A percentile compares a stretch with the other conserved stretches of the same genome.
These are phyloP conservation scores for Erannis defoliaria DNA, from an alignment of 2,888 invertebrate genomes.

Conservation along the genomic window DNA sequence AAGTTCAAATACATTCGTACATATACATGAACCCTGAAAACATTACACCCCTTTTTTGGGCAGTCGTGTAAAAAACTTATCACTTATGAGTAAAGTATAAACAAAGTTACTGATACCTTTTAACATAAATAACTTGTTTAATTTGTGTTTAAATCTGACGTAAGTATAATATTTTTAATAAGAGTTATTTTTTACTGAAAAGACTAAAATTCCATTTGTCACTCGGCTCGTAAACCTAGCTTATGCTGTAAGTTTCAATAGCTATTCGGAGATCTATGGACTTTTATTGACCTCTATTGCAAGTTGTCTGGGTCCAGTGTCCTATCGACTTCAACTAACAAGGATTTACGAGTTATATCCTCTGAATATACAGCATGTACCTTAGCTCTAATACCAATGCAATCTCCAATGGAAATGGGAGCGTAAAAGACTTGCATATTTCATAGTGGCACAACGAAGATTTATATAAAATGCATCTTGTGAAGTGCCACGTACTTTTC, in stretches of 20 bases:
- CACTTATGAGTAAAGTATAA: too few relatives aligned
- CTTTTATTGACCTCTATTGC: constrained; percentile 16
- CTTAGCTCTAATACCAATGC: constrained; percentile 27
- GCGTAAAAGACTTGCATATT: constrained; percentile 46
- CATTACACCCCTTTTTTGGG: too few relatives aligned
- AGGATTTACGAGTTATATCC: constrained; percentile 28
- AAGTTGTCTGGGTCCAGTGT: constrained; percentile 2
- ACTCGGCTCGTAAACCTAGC: neutral
- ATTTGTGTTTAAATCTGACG: too few relatives aligned
- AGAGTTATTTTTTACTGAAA: too few relatives aligned
- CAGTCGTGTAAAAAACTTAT: too few relatives aligned
- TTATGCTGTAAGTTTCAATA: neutral
- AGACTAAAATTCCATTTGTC: neutral
- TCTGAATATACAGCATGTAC: constrained; percentile 20
- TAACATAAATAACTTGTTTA: too few relatives aligned
- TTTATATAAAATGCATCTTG: constrained; percentile 47
- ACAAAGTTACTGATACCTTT: too few relatives aligned
- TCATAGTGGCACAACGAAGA: constrained; percentile 38
- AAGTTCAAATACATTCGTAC: too few relatives aligned
- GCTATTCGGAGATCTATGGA: neutral
- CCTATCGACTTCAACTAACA: constrained; percentile 27
- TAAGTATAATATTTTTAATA: too few relatives aligned
- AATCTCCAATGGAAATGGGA: constrained; percentile 50
- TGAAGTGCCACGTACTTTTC: constrained; percentile 7
- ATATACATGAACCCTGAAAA: too few relatives aligned